Evolutionary conservation across 1,140 invertebrate species (phyloP).

Genomic region (Sitophilus oryzae): DNA sequence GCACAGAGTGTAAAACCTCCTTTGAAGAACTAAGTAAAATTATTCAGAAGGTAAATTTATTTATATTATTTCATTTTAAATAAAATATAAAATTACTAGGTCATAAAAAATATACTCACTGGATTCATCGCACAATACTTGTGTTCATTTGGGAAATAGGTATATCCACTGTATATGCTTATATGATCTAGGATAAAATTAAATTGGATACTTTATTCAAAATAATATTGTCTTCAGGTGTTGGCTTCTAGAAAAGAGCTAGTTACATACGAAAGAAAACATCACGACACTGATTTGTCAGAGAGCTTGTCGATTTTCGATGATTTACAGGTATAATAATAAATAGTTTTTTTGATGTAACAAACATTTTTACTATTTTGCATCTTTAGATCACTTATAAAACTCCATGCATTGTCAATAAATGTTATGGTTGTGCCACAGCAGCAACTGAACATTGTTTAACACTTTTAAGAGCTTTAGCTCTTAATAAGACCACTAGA

Average conservation of each 20-base stretch:
- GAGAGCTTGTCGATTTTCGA: slow-evolving; percentile 29
- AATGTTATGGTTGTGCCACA: slow-evolving; percentile 79
- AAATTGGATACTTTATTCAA: too few relatives aligned
- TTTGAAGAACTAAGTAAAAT: slow-evolving; percentile 96
- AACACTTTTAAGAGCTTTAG: slow-evolving; percentile 84
- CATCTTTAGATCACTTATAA: slow-evolving; percentile 10
- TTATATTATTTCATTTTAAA: not conserved
- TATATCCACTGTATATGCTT: too few relatives aligned
- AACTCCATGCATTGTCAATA: slow-evolving; percentile 21
- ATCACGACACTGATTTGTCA: slow-evolving; percentile 50
- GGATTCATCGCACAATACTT: too few relatives aligned
- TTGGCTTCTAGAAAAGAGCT: slow-evolving; percentile 63
- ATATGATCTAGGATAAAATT: too few relatives aligned
- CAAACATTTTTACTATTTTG: too few relatives aligned
- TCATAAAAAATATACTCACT: too few relatives aligned
- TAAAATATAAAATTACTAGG: not conserved
- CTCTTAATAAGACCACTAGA: slow-evolving; percentile 72
- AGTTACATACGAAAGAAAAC: slow-evolving; percentile 85
- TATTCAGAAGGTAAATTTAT: slow-evolving; percentile 65
- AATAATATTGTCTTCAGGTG: too few relatives aligned
- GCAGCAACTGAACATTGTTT: slow-evolving; percentile 90
- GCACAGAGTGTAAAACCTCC: slow-evolving; percentile 86
- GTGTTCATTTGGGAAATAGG: too few relatives aligned
- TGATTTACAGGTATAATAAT: slow-evolving; percentile 14
- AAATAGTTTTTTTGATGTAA: too few relatives aligned